Base-by-base conservation (phyloP, 2,113 vertebrate genomes). In the Prunella himalayana region DNA sequence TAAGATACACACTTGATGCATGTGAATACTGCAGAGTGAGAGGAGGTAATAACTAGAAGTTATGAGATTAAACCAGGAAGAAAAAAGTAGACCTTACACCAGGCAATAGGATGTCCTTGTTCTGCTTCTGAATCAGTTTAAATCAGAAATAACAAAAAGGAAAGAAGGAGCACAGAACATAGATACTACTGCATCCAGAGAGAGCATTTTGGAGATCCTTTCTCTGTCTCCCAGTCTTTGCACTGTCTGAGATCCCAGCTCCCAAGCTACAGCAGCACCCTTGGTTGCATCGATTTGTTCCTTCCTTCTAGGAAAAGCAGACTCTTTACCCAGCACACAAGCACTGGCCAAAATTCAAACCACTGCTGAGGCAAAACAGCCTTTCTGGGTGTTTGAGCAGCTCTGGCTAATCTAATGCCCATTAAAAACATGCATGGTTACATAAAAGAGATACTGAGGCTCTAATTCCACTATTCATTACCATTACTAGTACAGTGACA, bases 391-490 rank as follows among this genome's bases (percentile, higher is more conserved):
- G 65, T 93, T 94, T 51, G 90, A 93, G 64, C 60, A 82, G 53
- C 71, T 85, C 82, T 89, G 42, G 66, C 71, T 94, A 56, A 86
- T 94, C 91, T 76, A 50, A 56, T 25, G 56, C 12, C 82, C 61
- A 59, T 89, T 93, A 95, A 70, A 49, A 83, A 70, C 49, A 44
- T 10, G 31, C 0, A 0, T 35, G 37, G 59, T 92, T 94, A 88
- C 3, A 7, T 93, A 96, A 92, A 90, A 77, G 71, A 87, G 73
- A 81, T 72, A n/a, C 66, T 78, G 45, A 87, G 28, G 60, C 47
- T 82, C 51, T 83, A 83, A 92, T 86, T 88, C 92, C 73, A 81
- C 82, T 91, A 35, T 92, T 96, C 91, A 64, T 94, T 73, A 80
- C 59, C 35, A 41, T 85, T 88, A 88, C 41, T 79, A 90, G 90